Evolutionary conservation across 1,140 invertebrate genomes (phyloP), one percentile per base, ranked within the genome.

Genomic region (Drosophila yakuba): DNA sequence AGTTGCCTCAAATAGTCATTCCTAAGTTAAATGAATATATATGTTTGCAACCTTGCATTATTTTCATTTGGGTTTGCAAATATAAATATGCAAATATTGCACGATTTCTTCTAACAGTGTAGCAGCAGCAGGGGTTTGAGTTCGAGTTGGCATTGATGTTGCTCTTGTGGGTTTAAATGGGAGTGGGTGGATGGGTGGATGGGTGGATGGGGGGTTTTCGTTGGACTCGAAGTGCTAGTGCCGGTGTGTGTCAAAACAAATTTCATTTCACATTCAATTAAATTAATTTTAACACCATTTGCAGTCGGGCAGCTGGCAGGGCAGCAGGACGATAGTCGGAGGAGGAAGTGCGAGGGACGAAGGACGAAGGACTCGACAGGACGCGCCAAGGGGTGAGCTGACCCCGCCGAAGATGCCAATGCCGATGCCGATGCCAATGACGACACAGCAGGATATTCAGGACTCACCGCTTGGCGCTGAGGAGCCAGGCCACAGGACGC

Each of bases 211-310:
- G 20, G 20, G 20, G 20, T 20, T 12, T 23, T 61, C 14, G 28
- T 47, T 28, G 48, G 48, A 51, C 25, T 25, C 11, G 11, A 25
- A 32, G 57, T 62, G 63, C 66, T 62, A 36, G 51, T 57, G 56
- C 48, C 51, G 55, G 73, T 67, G 83, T 88, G 83, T 88, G 82
- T 86, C 82, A 86, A 90, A 88, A 90, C 88, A 90, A 90, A 90
- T 90, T 90, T 88, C 88, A 91, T 90, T 90, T 90, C 82, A 90
- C 86, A 90, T 90, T 90, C 86, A 90, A 90, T 90, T 90, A 90
- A 90, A 86, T 90, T 90, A 90, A 90, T 90, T 90, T 90, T 86
- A 86, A 90, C 86, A 83, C 86, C 86, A 90, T 90, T 90, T 88
- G 83, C 75, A 76, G 83, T 78, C 78, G 71, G 59, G 60, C 61